phyloP scores from a whole-genome alignment of 37 sponge, comb jelly and placozoan genomes.

The Eunapius fragilis region DNA sequence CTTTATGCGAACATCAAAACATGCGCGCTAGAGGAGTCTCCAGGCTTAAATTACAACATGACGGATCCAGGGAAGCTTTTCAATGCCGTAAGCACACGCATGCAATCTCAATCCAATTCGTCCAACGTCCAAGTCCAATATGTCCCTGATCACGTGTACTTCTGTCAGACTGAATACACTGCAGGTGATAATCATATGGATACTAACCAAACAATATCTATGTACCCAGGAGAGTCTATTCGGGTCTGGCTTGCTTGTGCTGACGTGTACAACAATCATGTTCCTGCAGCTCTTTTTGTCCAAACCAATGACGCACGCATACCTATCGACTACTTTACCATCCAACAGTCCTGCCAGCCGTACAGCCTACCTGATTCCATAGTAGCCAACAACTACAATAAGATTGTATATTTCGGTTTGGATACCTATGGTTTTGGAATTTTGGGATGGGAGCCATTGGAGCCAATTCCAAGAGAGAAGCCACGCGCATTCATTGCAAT shows the following conservation, averaged over 20 bases:
- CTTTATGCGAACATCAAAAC: background rate
- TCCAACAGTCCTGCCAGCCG: background rate
- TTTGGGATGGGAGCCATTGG: background rate
- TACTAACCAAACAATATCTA: background rate
- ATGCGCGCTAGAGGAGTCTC: background rate
- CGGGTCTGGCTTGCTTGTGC: background rate
- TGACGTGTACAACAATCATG: background rate
- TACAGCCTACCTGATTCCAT: background rate
- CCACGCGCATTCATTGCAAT: background rate
- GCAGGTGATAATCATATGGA: too few relatives aligned
- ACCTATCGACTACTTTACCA: too few relatives aligned
- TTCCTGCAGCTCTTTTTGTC: background rate
- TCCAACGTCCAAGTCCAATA: background rate
- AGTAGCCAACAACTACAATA: background rate
- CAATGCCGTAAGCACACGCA: background rate
- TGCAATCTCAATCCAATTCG: background rate
- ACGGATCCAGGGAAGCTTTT: background rate
- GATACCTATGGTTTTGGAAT: background rate
- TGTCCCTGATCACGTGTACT: background rate
- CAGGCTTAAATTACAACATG: background rate
- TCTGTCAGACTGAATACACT: background rate
- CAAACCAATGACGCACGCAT: too few relatives aligned
- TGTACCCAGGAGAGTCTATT: background rate
- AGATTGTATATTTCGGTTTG: background rate
- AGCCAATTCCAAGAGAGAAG: background rate